Base-by-base conservation (phyloP, 2,888 invertebrate species). In the Celastrina argiolus region DNA sequence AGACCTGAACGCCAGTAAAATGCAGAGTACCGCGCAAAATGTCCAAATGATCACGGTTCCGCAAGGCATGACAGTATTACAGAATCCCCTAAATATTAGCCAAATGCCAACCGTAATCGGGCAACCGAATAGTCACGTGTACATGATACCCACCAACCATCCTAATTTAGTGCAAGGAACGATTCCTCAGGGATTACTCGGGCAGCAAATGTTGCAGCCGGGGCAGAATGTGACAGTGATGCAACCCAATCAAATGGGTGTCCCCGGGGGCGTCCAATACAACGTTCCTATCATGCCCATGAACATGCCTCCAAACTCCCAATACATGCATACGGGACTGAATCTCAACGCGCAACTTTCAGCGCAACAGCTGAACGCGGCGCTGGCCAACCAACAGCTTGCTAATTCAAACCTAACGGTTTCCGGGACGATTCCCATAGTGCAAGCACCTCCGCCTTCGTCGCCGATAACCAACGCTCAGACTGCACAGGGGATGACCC, bases 41-140 rank as follows among this genome's bases (percentile, higher is more conserved):
- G 83, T 91, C 7, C 90, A 91, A 74, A 91, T 91, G 90, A 88
- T 91, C 69, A 88, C 88, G 0, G 87, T 91, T 0, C 90, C 90
- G 0, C 88, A 82, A 63, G 90, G 90, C 41, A 90, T 90, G 89
- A 89, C 90, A 0, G 87, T 91, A 0, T 73, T 91, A 1, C 90
- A 90, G 69, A 90, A 89, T 70, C 89, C 87, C 0, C 71, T 91
- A 5, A 89, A 87, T 68, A 82, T 91, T 51, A 77, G 85, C 70
- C 90, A 90, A 71, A 83, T 88, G 77, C 88, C 84, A 2, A 82
- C 85, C 0, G 75, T 89, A 67, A 76, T 90, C 4, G 88, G 88
- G 0, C 91, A 90, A 67, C 84, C 79, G 0, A 89, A 89, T 69
- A 87, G 85, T 72, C 91, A 91, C 75, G 90, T 91, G 0, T 90